phyloP scores from a whole-genome alignment of 2,113 vertebrate genomes.

The Illadopsis cleaveri region DNA sequence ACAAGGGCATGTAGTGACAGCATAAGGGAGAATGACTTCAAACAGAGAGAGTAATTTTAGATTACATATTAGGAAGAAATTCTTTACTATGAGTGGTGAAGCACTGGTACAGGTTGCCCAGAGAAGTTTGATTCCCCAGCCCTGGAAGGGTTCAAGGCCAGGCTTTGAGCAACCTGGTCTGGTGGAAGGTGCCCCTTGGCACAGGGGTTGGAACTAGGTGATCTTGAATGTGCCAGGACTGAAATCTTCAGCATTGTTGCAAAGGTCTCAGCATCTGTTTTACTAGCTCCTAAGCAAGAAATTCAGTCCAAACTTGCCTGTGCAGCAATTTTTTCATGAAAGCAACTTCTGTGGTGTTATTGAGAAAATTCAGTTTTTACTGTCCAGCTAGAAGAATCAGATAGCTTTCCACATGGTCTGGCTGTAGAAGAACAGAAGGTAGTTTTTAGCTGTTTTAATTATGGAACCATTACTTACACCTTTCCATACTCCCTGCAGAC shows the following conservation, averaged over 20 bases:
- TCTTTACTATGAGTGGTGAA: not conserved
- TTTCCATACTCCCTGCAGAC: not conserved
- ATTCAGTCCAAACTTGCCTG: not conserved
- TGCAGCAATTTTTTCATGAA: not conserved
- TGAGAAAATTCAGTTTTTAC: not conserved
- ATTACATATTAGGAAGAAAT: not conserved
- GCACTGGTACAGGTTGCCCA: not conserved
- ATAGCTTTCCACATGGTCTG: not conserved
- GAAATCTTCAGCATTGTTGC: not conserved
- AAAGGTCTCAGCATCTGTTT: not conserved
- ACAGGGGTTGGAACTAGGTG: not conserved
- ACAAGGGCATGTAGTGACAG: not conserved
- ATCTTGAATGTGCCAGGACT: not conserved
- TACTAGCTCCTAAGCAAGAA: not conserved
- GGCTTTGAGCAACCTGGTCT: not conserved
- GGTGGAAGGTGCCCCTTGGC: not conserved
- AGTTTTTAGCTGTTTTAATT: not conserved
- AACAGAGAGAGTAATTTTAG: not conserved
- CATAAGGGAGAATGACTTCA: not conserved
- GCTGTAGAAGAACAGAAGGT: not conserved
- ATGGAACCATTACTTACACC: not conserved
- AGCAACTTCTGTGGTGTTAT: not conserved
- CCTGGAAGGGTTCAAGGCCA: not conserved
- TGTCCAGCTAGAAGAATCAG: not conserved
- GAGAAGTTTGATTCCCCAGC: not conserved